Evolutionary conservation across 2,888 invertebrate species (phyloP).

Genomic region (Andrena haemorrhoa): DNA sequence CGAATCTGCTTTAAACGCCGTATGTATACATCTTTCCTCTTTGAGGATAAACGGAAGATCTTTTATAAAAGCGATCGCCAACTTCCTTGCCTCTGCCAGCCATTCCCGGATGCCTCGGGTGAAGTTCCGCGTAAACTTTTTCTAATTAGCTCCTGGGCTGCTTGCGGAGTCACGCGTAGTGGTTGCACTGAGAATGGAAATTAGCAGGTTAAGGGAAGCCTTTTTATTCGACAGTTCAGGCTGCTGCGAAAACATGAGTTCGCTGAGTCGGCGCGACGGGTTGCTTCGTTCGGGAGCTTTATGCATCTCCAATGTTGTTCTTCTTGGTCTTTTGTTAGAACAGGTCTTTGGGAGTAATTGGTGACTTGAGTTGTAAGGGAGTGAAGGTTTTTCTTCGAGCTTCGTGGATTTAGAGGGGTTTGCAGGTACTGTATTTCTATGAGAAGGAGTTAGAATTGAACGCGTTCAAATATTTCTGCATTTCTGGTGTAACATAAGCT

Average conservation of each 20-base stretch:
- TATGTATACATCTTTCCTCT: not conserved
- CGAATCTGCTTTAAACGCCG: not conserved
- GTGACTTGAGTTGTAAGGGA: not conserved
- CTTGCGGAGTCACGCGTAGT: constrained; percentile 24
- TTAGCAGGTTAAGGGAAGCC: constrained; percentile 24
- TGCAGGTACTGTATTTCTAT: too few species aligned
- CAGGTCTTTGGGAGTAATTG: not conserved
- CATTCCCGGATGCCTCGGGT: constrained; percentile 1
- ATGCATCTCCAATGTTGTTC: not conserved
- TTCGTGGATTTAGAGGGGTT: not conserved
- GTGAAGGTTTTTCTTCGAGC: not conserved
- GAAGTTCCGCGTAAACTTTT: constrained; percentile 25
- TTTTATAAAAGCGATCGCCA: constrained; percentile 36
- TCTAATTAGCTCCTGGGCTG: constrained; percentile 45
- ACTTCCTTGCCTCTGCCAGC: constrained; percentile 7
- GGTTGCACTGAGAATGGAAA: constrained; percentile 19
- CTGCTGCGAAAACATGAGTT: not conserved
- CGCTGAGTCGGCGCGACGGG: not conserved
- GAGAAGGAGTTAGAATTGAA: too few species aligned
- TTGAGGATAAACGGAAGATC: constrained; percentile 33
- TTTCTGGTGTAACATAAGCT: too few species aligned
- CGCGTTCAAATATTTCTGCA: too few species aligned
- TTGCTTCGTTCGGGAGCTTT: not conserved
- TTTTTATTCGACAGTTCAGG: not conserved
- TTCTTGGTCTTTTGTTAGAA: not conserved